Percentiles rank a stretch among this genome's conserved stretches.
Evolutionary conservation across 2,888 invertebrate species (phyloP).

Genomic region (Conistra vaccinii): DNA sequence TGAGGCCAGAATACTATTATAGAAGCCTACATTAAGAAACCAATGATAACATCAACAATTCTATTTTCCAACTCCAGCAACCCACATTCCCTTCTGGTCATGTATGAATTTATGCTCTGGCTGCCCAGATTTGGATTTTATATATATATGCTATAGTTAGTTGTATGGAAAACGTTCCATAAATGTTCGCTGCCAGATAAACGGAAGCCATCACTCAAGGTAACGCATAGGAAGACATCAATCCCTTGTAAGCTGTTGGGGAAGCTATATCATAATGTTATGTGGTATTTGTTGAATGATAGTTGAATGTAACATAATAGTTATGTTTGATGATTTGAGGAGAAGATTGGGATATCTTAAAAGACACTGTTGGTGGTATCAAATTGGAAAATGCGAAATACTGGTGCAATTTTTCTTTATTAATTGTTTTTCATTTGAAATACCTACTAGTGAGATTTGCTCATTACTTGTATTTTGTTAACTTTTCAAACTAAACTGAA

Average conservation of each 20-base stretch:
- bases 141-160: background rate
- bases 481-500: background rate
- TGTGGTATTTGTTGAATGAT: conserved; percentile 4
- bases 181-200: conserved; percentile 15
- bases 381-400: background rate
- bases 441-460: background rate
- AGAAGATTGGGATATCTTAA: background rate
- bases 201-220: conserved; percentile 51
- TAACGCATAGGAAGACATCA: conserved; percentile 51
- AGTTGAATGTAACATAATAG: conserved; percentile 1
- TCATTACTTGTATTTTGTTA: background rate
- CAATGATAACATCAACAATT: background rate
- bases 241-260: conserved; percentile 26
- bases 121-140: conserved; percentile 6
- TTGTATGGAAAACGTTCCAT: conserved; percentile 13
- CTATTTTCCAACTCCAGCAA: background rate
- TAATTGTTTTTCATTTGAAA: background rate
- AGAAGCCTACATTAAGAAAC: no score
- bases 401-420: background rate
- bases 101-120: background rate
- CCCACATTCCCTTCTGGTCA: background rate
- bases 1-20: no score
- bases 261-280: conserved; percentile 6
- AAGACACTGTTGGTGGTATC: no score
- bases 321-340: background rate